Percentiles rank a stretch among this genome's conserved stretches.
Evolutionary conservation across 2,113 vertebrate species (phyloP).

Genomic region (Fukomys damarensis): DNA sequence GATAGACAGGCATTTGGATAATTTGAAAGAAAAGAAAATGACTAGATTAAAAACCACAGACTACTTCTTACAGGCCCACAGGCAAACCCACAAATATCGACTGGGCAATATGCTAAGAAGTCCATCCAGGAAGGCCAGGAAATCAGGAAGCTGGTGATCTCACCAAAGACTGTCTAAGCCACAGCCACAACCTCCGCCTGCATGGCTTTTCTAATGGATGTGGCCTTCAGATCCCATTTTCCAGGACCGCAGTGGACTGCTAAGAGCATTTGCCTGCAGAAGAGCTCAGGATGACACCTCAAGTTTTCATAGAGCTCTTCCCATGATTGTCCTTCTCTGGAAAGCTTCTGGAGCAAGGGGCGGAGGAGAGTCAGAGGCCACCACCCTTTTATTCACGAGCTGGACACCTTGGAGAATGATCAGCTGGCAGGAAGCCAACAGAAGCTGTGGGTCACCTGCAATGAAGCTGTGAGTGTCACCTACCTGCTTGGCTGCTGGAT

Average conservation of each 20-base stretch:
- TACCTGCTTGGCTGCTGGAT: background rate
- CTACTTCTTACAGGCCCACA: background rate
- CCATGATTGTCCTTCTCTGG: background rate
- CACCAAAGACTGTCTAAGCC: background rate
- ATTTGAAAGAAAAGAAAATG: background rate
- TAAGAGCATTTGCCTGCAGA: background rate
- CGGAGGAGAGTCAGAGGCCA: background rate
- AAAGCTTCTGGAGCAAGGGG: too few species aligned
- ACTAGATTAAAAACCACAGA: constrained; percentile 57
- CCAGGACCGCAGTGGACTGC: background rate
- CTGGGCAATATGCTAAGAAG: background rate
- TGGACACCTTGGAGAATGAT: too few species aligned
- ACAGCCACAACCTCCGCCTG: background rate
- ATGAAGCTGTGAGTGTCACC: background rate
- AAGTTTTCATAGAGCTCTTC: background rate
- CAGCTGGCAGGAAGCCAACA: background rate
- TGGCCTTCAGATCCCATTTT: background rate
- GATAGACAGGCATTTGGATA: accelerated
- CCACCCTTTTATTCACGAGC: too few species aligned
- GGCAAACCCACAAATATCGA: background rate
- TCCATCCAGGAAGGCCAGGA: constrained; percentile 43
- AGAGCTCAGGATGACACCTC: background rate
- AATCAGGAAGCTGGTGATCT: background rate
- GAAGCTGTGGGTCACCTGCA: too few species aligned
- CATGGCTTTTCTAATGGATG: constrained; percentile 28